Conservation (phyloP, 1,140 invertebrate genomes). For the Andricus grossulariae region DNA sequence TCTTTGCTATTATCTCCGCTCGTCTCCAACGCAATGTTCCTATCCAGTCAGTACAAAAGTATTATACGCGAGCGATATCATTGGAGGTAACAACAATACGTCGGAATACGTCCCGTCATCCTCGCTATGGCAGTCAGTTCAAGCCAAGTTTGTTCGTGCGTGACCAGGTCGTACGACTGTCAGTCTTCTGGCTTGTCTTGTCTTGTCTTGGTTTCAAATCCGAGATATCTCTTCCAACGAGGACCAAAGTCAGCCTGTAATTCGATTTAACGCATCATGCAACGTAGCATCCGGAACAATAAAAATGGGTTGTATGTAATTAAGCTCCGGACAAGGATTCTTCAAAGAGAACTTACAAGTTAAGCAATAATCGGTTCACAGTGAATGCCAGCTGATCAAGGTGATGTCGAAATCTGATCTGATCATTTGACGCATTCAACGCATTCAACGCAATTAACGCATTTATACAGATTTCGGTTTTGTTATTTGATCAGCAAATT, state of each 20-base stretch:
- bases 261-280: neutral
- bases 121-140: conserved; percentile 45
- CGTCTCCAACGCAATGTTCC: conserved; percentile 41
- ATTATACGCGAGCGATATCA: conserved; percentile 57
- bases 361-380: too few species aligned
- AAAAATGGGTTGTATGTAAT: neutral
- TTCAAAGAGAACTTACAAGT: too few species aligned
- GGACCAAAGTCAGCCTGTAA: neutral
- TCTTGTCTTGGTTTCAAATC: neutral
- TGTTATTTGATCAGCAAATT: too few species aligned
- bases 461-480: too few species aligned
- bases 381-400: too few species aligned
- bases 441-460: too few species aligned
- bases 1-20: conserved; percentile 65
- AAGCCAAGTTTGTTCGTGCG: conserved; percentile 55
- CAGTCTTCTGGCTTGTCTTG: conserved; percentile 55
- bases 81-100: conserved; percentile 65
- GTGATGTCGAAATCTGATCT: too few species aligned
- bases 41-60: conserved; percentile 54
- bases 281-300: neutral
- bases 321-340: neutral
- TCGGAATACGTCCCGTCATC: conserved; percentile 65
- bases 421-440: too few species aligned
- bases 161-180: conserved; percentile 64
- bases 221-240: conserved; percentile 2